Evolutionary conservation across 2,888 invertebrate species (phyloP), one percentile per base, ranked within the genome.

Genomic region (Mesorhabditis spiculigera): DNA sequence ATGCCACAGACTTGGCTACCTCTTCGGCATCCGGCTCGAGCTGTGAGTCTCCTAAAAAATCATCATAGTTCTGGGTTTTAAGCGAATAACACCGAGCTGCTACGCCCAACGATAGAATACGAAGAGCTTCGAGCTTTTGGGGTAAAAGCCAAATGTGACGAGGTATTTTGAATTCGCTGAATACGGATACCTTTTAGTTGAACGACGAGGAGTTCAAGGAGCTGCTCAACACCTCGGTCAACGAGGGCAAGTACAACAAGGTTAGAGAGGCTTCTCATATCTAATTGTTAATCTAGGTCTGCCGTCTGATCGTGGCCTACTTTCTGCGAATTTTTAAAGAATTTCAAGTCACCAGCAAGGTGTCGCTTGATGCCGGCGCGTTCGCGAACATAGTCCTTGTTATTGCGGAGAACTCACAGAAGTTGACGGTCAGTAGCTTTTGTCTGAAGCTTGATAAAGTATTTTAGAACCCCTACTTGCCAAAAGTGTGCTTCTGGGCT

Each of bases 251-350:
- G 58, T 50, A 50, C n/a, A 50, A 50, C 58, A 50, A 50, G n/a
- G 58, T 50, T 50, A 2, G 58, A 50, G 8, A 13, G 58, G 3
- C n/a, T 50, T n/a, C 58, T 50, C 10, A 50, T 50, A n/a, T 50
- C n/a, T 50, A 50, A 50, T 13, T n/a, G 8, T n/a, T 13, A 50
- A 10, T 50, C n/a, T 50, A 50, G 58, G 58, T n/a, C n/a, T 50
- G 58, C 58, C 58, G 58, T n/a, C n/a, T 50, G 58, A 50, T 50
- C 1, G 58, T 50, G 58, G 58, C 58, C 58, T 50, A 50, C 58
- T 50, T 50, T 10, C 58, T 50, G 58, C 8, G n/a, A n/a, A n/a
- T 50, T 10, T 13, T 50, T 13, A 50, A 50, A 50, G n/a, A 50
- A n/a, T 50, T n/a, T 13, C 58, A 50, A 50, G n/a, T n/a, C 8